phyloP scores from a whole-genome alignment of 2,888 invertebrate species.

The Taphrorychus bicolor region DNA sequence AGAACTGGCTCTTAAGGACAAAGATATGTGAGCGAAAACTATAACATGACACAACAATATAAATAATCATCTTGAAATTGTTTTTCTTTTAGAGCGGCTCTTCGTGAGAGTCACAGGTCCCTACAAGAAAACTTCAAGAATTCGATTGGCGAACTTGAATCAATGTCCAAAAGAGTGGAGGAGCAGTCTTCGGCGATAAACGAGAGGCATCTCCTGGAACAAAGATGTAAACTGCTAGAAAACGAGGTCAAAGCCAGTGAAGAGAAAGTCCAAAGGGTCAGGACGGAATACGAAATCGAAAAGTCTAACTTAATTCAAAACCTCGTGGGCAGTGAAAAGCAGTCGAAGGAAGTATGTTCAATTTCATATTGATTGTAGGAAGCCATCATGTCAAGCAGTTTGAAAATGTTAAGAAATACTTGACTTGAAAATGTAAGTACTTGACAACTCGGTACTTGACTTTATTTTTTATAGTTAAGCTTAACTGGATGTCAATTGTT shows the following conservation, averaged over 20 bases:
- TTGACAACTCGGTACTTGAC: no score
- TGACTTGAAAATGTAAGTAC: no score
- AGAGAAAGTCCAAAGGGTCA: conserved; percentile 35
- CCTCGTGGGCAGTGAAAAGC: conserved; percentile 6
- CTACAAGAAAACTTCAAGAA: conserved; percentile 47
- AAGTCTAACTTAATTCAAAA: conserved; percentile 4
- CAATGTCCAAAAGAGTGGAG: conserved; percentile 44
- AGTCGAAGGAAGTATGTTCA: conserved; percentile 18
- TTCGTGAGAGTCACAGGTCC: no score
- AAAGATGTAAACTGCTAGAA: conserved; percentile 42
- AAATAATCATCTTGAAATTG: conserved; percentile 33
- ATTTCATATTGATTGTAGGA: no score
- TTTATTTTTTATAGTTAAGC: no score
- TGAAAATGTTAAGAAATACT: no score
- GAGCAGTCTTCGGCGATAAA: conserved; percentile 12
- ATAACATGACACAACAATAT: conserved; percentile 8
- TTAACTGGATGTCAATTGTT: no score
- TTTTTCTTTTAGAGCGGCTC: no score
- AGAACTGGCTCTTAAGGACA: conserved; percentile 44
- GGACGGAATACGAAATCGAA: conserved; percentile 20
- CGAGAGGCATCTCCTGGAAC: conserved; percentile 34
- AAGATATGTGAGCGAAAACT: conserved; percentile 53
- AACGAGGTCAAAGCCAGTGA: conserved; percentile 35
- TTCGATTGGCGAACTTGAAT: no score
- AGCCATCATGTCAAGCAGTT: no score